Conservation (phyloP, 2,797 vertebrate genomes). For the Numenius phaeopus region DNA sequence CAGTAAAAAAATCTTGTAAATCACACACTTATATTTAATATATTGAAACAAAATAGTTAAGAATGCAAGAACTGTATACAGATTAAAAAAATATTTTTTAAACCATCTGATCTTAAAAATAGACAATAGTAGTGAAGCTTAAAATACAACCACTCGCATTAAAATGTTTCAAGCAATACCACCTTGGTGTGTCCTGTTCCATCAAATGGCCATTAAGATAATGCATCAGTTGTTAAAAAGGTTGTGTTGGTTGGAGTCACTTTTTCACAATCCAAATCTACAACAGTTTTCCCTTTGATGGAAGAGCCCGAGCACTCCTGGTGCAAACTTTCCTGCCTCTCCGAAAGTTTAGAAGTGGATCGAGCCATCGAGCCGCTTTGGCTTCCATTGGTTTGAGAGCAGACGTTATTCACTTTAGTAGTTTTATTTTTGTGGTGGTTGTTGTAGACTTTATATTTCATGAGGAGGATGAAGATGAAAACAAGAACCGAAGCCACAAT, state of each 20-base stretch:
- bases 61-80: constrained; percentile 69
- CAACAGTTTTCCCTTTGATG: constrained; percentile 81
- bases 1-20: constrained; percentile 40
- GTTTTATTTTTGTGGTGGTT: constrained; percentile 86
- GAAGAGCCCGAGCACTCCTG: constrained; percentile 75
- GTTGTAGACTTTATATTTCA: constrained; percentile 91
- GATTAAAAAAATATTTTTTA: constrained; percentile 73
- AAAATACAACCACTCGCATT: constrained; percentile 48
- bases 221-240: constrained; percentile 72
- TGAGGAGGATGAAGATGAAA: constrained; percentile 92
- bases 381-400: constrained; percentile 90
- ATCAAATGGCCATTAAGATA: constrained; percentile 81
- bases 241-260: not conserved
- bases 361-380: constrained; percentile 62
- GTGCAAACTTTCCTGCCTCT: constrained; percentile 45
- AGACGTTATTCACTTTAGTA: constrained; percentile 82
- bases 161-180: constrained; percentile 10
- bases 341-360: constrained; percentile 60
- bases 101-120: constrained; percentile 77
- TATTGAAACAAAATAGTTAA: constrained; percentile 70
- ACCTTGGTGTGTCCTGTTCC: not conserved
- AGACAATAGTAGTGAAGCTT: constrained; percentile 68
- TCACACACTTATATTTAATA: constrained; percentile 70
- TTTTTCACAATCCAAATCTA: constrained; percentile 81
- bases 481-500: constrained; percentile 92